Percentiles rank a stretch among this genome's conserved stretches.
phyloP scores from a whole-genome alignment of 2,797 vertebrate species.

The Pseudocheirus occidentalis region DNA sequence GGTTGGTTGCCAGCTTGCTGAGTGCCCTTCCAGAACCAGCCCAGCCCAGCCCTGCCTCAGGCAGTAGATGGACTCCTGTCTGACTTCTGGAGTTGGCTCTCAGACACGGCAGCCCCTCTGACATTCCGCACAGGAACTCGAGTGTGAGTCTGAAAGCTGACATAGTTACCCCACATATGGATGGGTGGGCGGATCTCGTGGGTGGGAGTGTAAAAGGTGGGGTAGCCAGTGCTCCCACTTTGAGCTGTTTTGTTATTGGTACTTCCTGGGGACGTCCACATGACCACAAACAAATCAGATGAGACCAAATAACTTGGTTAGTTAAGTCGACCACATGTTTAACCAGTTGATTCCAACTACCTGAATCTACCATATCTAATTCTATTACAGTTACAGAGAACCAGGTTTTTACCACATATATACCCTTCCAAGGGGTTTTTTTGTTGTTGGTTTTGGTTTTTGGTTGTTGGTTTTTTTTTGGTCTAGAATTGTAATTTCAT shows the following conservation, averaged over 20 bases:
- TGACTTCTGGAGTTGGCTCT: neutral
- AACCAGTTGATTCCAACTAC: neutral
- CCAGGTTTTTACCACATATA: neutral
- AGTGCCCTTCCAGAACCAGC: neutral
- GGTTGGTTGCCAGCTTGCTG: neutral
- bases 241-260: neutral
- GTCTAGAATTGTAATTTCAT: neutral
- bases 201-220: neutral
- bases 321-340: neutral
- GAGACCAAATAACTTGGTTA: neutral
- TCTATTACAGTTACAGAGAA: neutral
- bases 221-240: neutral
- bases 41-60: neutral
- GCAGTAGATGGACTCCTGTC: neutral
- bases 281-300: neutral
- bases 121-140: neutral
- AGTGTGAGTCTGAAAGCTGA: neutral
- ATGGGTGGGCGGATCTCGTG: neutral
- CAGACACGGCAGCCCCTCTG: neutral
- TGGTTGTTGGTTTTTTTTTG: neutral
- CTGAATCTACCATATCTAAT: neutral
- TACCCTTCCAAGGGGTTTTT: too few species aligned
- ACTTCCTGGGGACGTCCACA: neutral
- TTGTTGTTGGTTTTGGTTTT: too few species aligned
- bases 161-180: neutral